These are phyloP conservation scores for Ephestia elutella DNA, from an alignment of 1,140 invertebrate species.

Conservation along the genomic window DNA sequence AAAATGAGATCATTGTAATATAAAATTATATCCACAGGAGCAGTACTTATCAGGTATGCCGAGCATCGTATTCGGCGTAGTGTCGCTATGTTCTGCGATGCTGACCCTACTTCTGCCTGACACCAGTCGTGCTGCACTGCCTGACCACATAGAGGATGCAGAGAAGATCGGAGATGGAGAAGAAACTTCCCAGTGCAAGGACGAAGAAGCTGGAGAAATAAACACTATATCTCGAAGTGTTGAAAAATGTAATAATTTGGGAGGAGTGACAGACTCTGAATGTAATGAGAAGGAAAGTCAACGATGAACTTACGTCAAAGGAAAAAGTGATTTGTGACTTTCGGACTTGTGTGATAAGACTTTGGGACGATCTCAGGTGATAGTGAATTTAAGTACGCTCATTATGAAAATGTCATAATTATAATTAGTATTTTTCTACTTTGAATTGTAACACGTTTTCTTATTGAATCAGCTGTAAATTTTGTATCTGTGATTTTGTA, in stretches of 20 bases:
- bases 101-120: slow-evolving; percentile 53
- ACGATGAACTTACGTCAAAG: background rate
- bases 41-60: slow-evolving; percentile 49
- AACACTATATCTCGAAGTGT: background rate
- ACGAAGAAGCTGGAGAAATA: background rate
- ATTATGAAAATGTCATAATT: too few relatives aligned
- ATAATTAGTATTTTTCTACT: too few relatives aligned
- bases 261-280: background rate
- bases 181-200: background rate
- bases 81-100: slow-evolving; percentile 43
- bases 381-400: background rate
- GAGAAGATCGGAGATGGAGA: slow-evolving; percentile 39
- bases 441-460: too few relatives aligned
- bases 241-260: background rate
- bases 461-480: background rate
- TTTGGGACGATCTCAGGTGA: background rate
- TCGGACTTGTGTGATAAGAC: background rate
- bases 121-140: slow-evolving; percentile 40
- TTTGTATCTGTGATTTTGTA: background rate
- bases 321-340: background rate
- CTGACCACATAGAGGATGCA: slow-evolving; percentile 43
- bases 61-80: slow-evolving; percentile 46
- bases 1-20: background rate
- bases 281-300: background rate
- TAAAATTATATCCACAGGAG: slow-evolving; percentile 34